Conservation (phyloP, 2,113 vertebrate species). For the Arothron firmamentum region DNA sequence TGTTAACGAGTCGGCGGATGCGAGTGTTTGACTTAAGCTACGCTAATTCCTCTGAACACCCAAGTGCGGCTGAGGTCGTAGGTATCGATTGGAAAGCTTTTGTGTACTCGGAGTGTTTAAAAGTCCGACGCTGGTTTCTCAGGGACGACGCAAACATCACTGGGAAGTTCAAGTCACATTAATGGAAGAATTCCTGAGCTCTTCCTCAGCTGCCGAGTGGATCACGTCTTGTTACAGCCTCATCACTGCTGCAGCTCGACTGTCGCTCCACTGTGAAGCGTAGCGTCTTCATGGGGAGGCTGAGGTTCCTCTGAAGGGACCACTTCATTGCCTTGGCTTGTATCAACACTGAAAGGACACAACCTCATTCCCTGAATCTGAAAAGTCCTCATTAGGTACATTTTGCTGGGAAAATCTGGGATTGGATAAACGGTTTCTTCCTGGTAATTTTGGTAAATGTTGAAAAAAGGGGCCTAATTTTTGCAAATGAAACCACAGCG, state of each 20-base stretch:
- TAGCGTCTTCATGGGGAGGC: background rate
- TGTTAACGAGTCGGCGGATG: background rate
- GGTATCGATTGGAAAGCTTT: background rate
- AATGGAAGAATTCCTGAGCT: conserved; percentile 1
- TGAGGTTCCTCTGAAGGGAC: background rate
- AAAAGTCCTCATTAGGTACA: too few relatives aligned
- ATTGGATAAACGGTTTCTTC: too few relatives aligned
- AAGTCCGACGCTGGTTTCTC: background rate
- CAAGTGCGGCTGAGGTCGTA: background rate
- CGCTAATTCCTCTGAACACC: background rate
- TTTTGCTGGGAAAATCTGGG: too few relatives aligned
- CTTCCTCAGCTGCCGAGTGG: conserved; percentile 14
- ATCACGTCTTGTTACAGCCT: background rate
- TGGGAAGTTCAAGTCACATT: background rate
- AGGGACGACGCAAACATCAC: background rate
- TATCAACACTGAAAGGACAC: too few relatives aligned
- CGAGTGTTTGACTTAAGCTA: background rate
- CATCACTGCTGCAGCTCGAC: too few relatives aligned
- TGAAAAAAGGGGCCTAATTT: too few relatives aligned
- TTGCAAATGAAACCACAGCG: too few relatives aligned
- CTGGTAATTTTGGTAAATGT: too few relatives aligned
- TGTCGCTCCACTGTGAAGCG: background rate
- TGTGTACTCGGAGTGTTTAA: background rate
- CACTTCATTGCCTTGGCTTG: too few relatives aligned
- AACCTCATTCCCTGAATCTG: too few relatives aligned